Conservation (phyloP, 2,888 invertebrate genomes). For the Stegana nigrithorax region DNA sequence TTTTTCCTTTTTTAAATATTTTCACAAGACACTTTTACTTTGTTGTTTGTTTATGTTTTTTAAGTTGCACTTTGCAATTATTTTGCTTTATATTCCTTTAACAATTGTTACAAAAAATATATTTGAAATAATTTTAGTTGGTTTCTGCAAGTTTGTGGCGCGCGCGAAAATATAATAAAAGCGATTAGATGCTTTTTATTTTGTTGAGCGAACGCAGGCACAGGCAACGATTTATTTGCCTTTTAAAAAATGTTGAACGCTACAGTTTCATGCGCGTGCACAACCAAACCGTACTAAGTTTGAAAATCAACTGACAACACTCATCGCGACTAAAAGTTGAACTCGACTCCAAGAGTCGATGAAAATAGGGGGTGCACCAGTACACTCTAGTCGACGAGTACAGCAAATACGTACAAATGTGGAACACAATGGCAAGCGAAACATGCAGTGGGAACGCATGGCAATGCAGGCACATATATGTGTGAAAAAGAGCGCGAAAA, state of each 20-base stretch:
- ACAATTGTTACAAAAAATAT: too few relatives aligned
- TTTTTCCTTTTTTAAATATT: not conserved
- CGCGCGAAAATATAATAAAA: not conserved
- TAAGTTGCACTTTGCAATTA: too few relatives aligned
- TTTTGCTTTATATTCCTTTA: not conserved
- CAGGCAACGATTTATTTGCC: too few relatives aligned
- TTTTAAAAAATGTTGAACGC: too few relatives aligned
- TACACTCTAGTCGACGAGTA: not conserved
- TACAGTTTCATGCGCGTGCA: constrained; percentile 34
- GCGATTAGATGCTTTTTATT: not conserved
- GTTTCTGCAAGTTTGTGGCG: constrained; percentile 26
- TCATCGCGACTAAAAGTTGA: not conserved
- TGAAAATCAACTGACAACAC: constrained; percentile 47
- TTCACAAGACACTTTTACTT: too few relatives aligned
- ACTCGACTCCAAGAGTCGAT: not conserved
- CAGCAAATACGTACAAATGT: not conserved
- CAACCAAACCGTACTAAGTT: constrained; percentile 55
- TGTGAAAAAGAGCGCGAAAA: constrained; percentile 33
- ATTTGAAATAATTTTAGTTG: not conserved
- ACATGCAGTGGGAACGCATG: not conserved
- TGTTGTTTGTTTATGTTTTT: too few relatives aligned
- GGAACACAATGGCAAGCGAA: not conserved
- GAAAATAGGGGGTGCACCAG: not conserved
- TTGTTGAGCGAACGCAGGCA: not conserved
- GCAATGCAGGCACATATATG: not conserved